Evolutionary conservation across 2,797 vertebrate species (phyloP).

Genomic region (Rhincodon typus): DNA sequence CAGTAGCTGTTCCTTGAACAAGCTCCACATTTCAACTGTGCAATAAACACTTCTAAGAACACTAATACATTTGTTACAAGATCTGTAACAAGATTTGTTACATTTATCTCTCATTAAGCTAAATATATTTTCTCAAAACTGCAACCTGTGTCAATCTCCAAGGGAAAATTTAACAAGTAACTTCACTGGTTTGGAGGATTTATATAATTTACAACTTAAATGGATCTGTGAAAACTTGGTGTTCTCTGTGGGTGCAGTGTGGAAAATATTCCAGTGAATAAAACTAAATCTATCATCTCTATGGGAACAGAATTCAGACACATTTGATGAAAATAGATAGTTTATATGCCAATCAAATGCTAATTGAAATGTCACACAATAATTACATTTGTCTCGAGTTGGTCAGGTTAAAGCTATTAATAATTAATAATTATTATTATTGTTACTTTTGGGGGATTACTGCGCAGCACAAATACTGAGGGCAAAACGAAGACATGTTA

Average conservation of each 20-base stretch:
- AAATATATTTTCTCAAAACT: background rate
- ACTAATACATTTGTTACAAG: background rate
- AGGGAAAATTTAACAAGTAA: background rate
- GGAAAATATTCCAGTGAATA: background rate
- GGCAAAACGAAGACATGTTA: background rate
- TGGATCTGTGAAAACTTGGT: background rate
- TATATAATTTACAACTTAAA: background rate
- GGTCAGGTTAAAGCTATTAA: background rate
- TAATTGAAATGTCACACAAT: background rate
- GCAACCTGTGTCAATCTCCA: background rate
- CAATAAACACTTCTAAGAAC: background rate
- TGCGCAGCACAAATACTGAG: background rate
- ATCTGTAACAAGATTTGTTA: background rate
- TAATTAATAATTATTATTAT: background rate
- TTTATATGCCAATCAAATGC: background rate
- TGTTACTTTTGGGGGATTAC: background rate
- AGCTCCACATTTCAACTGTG: no score
- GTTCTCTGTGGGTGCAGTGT: background rate
- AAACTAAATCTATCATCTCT: conserved; percentile 1
- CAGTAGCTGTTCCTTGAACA: no score
- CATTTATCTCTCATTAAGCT: background rate
- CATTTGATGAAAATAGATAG: background rate
- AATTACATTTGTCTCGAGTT: background rate
- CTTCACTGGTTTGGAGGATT: background rate
- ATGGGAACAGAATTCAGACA: background rate